Evolutionary conservation across 1,140 invertebrate species (phyloP), one percentile per base, ranked within the genome.

Genomic region (Magallana gigas): DNA sequence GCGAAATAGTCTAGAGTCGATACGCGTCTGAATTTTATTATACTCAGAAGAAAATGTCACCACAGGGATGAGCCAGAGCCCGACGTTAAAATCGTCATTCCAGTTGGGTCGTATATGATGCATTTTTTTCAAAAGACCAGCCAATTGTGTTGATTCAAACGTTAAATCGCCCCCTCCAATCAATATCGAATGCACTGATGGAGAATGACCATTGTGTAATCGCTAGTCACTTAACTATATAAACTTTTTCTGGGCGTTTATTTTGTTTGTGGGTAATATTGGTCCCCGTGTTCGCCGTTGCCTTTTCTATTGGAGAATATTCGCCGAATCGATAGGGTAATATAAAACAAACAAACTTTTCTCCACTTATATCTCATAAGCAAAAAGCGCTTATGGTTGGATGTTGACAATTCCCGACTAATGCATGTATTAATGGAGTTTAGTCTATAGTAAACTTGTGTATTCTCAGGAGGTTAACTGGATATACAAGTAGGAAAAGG

Each of bases 151-250:
- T 76, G 68, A 76, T 76, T 76, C 68, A 76, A 76, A 76, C 68
- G 68, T 76, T 76, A 36, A 76, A 76, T 23, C 68, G 36, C 60
- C 68, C 18, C 18, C 68, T 76, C 36, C 36, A 76, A 76, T 76
- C 68, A 76, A 76, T 76, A 36, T 23, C 12, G 23, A 29, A 76
- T 76, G 23, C 36, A 5, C 11, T 8, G 36, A 29, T 29, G 23
- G 7, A 76, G 11, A 29, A 29, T 76, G 68, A 29, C 68, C 68
- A 36, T 48, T 76, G 68, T 29, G 68, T 76, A 76, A 76, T 62
- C 14, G 12, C 60, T 16, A 76, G 12, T 29, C 8, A 29, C 36
- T 76, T 12, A 76, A 76, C 14, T 23, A 12, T 8, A 29, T 76
- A 29, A 76, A 76, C 2, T 9, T 36, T 29, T 71, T 76, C 23